Base-by-base conservation (phyloP, 64 coral and sea anemone genomes). In the Porites australiensis region DNA sequence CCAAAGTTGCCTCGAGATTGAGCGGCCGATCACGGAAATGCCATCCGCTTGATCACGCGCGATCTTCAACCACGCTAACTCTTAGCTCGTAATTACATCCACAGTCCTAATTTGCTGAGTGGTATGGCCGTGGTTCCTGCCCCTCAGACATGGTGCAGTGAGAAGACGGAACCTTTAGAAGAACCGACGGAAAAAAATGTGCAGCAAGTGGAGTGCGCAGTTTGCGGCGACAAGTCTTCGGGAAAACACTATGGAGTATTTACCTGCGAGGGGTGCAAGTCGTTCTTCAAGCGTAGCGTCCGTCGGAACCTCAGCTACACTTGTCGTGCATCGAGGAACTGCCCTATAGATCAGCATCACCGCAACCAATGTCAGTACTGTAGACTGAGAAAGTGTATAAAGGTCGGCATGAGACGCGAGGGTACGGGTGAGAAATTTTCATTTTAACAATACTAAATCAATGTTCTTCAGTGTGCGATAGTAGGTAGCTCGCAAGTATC, bases 241-340 rank as follows among this genome's bases (percentile, higher is more conserved):
- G 95, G 95, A 9, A 98, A 98, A 61, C 95, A 98, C 43, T 98
- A 98, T 77, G 95, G 95, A 43, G 95, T 98, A 16, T 98, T 94
- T 58, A 98, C 95, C 45, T 98, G 95, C 70, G 95, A 98, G 55
- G 95, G 95, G 3, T 98, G 95, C 61, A 98, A 98, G 70, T 94
- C 92, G 6, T 98, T 98, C 82, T 98, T 98, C 69, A 98, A 98
- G 60, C 88, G 95, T 19, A 98, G 95, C 70, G 95, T 98, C 58
- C 95, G 95, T 9, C 76, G 95, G 18, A 98, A 94, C 48, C 92
- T 98, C 47, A 94, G 77, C 58, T 98, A 98, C 55, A 91, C 95
- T 53, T 98, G 95, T 64, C 91, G 95, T 12, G 95, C 88, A 3
- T 98, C 93, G 18, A 85, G 92, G 12, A 90, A 98, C 70, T 98